These are phyloP conservation scores for Chondrosia reniformis DNA, from an alignment of 37 sponge, comb jelly and placozoan genomes.

Conservation along the genomic window DNA sequence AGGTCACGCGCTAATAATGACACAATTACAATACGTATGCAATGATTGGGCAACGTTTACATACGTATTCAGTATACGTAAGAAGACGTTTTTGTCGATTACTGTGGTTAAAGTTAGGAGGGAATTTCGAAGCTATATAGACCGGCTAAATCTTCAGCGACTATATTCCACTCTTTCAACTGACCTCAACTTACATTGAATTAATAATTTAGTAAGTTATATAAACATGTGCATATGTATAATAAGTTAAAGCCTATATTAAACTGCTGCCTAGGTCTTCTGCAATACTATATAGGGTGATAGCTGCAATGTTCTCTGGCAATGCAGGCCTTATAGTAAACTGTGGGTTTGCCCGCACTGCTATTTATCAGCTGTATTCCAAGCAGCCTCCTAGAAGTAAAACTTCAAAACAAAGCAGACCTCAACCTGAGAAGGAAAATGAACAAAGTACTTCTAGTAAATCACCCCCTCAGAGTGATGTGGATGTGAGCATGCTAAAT, in stretches of 20 bases:
- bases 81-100: background rate
- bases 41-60: no score
- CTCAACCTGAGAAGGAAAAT: no score
- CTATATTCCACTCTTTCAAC: background rate
- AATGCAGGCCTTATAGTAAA: background rate
- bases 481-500: background rate
- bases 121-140: background rate
- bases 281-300: background rate
- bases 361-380: background rate
- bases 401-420: no score
- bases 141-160: background rate
- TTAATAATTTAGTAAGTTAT: background rate
- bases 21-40: background rate
- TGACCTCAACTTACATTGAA: background rate
- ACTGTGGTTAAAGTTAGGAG: background rate
- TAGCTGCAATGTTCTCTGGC: background rate
- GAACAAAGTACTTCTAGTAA: no score
- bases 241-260: no score
- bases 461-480: no score
- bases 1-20: background rate
- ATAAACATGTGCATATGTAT: no score
- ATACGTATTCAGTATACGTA: background rate
- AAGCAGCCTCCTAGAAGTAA: no score
- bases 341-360: background rate
- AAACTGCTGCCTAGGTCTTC: background rate